Base-by-base conservation (phyloP, 1,140 invertebrate species). In the Drosophila murphyi region DNA sequence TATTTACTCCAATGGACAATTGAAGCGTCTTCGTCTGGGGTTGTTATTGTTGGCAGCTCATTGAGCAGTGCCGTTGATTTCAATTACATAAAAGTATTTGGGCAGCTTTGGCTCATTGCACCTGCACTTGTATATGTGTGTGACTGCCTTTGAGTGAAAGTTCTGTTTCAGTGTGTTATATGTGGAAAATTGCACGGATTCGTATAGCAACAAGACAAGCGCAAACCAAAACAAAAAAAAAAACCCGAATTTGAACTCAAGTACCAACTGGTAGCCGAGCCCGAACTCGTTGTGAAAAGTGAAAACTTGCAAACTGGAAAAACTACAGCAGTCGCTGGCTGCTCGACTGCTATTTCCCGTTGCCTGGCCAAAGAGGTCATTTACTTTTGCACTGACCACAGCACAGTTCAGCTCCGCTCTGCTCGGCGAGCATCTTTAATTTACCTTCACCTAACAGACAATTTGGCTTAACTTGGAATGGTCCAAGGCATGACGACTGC, bases 251-350 rank as follows among this genome's bases (percentile, higher is more conserved):
- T 7, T 10, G 43, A 67, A 56, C 43, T 67, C 12, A 10, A 50
- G 7, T 5, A 47, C 45, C 43, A 71, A 45, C 32, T 35, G n/a
- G 37, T 37, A 35, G 32, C 41, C 20, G 31, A 20, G 41, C 34
- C 48, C 56, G 51, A 83, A 83, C 80, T 47, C 55, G 81, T 87
- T 88, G 85, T 81, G 85, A 89, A 88, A 88, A 88, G 85, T 88
- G 85, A 88, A 88, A 88, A 88, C 86, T 65, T 61, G 87, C 69
- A 80, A 88, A 89, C 86, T 89, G 85, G 80, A 83, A 89, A 88
- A 83, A 89, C 83, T 80, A 76, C 80, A 60, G 62, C 35, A 29
- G 29, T 29, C 60, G 35, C 43, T 59, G 32, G 45, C 54, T 50
- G 47, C 48, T 55, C 54, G 51, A 43, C 63, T 87, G 80, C 65